Evolutionary conservation across 2,113 vertebrate genomes (phyloP), one percentile per base, ranked within the genome.

Genomic region (Dolichotis patagonum): DNA sequence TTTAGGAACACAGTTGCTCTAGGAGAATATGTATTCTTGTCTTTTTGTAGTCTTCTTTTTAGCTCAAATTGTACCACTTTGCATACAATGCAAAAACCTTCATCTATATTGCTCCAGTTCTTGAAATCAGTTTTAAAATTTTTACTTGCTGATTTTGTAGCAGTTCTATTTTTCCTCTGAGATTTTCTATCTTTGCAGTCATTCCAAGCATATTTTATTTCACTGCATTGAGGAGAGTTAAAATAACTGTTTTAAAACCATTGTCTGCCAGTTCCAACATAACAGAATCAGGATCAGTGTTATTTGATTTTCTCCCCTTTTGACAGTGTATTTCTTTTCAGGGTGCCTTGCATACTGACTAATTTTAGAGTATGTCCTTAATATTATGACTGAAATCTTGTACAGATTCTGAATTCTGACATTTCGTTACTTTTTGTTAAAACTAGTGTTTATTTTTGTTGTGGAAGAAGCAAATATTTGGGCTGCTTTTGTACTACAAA

Each of bases 81-180:
- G 46, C 20, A 87, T 65, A 65, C 3, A 38, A 35, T 81, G 54
- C 20, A 54, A 96, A 92, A 84, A n/a, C 9, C 12, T 60, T 26
- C 14, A 41, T 54, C 3, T 5, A n/a, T 43, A 30, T 43, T 78
- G 32, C 30, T 88, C 17, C 22, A 84, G 32, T 85, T 71, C 60
- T 91, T 83, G 67, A 87, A 65, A 41, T 86, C 3, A 78, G n/a
- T 91, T 82, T 49, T 91, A 88, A 87, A 91, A 60, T 94, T 67
- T 73, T 52, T 73, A 65, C 71, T 63, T 95, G 28, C 58, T 92
- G 62, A 12, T 73, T 90, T 65, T 82, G 32, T 60, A 60, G 38
- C 2, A 49, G n/a, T 49, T 49, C 38, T 41, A 41, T 65, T 83
- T 87, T 52, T 58, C n/a, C 41, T 32, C 67, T 60, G 38, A 84